Percentiles rank a stretch among this genome's conserved stretches.
Evolutionary conservation across 2,113 vertebrate species (phyloP).

Genomic region (Alces alces): DNA sequence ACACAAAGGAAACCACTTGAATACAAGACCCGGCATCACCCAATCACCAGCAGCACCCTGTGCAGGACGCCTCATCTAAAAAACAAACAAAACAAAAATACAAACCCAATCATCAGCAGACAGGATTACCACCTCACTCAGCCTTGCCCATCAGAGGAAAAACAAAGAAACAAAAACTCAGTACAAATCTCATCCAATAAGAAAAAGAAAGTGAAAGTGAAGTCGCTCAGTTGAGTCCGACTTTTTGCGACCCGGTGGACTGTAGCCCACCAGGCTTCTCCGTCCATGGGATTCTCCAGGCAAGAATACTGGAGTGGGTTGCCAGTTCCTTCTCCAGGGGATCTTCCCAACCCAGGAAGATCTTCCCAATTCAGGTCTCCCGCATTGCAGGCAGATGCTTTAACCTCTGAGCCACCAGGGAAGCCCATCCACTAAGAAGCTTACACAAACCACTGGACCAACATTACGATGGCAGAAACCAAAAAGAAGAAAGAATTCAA

Average conservation of each 20-base stretch:
- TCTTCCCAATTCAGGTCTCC: too few relatives aligned
- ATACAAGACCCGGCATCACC: not conserved
- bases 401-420: too few relatives aligned
- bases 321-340: too few relatives aligned
- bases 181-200: not conserved
- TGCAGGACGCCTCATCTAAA: not conserved
- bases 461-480: not conserved
- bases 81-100: not conserved
- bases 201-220: too few relatives aligned
- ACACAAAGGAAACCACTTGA: not conserved
- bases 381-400: too few relatives aligned
- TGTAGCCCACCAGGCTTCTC: too few relatives aligned
- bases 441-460: not conserved
- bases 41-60: not conserved
- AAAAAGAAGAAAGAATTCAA: not conserved
- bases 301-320: too few relatives aligned
- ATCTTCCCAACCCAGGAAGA: too few relatives aligned
- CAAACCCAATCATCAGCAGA: not conserved
- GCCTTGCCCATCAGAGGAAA: not conserved
- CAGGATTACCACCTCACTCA: not conserved
- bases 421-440: not conserved
- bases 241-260: too few relatives aligned
- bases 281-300: too few relatives aligned
- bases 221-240: too few relatives aligned
- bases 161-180: not conserved